A percentile compares a stretch with the other conserved stretches of the same genome.
phyloP scores from a whole-genome alignment of 2,888 invertebrate species.

The Cancer borealis region DNA sequence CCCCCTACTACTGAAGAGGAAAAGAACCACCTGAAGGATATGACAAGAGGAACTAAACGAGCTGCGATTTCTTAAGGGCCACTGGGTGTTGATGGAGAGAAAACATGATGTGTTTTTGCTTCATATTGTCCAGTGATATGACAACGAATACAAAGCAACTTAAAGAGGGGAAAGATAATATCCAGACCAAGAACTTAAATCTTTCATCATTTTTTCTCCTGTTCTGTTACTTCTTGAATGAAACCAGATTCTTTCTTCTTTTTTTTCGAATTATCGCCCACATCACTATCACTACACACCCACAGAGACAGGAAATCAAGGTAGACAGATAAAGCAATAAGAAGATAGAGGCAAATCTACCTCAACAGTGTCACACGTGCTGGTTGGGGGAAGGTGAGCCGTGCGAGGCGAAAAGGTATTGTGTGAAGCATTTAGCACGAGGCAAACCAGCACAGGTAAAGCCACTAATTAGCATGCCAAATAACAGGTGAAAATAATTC shows the following conservation, averaged over 20 bases:
- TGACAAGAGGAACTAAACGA: background rate
- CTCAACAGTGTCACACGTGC: background rate
- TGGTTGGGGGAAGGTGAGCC: background rate
- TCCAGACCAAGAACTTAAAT: background rate
- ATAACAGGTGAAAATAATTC: background rate
- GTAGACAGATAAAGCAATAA: background rate
- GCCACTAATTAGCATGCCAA: constrained; percentile 8
- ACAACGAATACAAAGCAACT: background rate
- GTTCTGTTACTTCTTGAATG: background rate
- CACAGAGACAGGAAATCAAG: background rate
- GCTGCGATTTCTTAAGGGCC: background rate
- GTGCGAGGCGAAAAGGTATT: background rate
- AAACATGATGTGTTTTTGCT: background rate
- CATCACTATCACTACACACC: background rate
- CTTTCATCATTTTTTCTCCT: background rate
- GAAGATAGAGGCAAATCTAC: background rate
- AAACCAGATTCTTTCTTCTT: background rate
- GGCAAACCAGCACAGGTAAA: constrained; percentile 25
- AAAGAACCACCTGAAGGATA: background rate
- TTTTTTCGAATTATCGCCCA: background rate
- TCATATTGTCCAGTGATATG: background rate
- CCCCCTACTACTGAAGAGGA: background rate
- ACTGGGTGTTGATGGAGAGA: background rate
- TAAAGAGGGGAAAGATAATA: background rate
- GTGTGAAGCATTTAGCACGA: background rate